Evolutionary conservation across 2,888 invertebrate species (phyloP).

Genomic region (Leucania comma): DNA sequence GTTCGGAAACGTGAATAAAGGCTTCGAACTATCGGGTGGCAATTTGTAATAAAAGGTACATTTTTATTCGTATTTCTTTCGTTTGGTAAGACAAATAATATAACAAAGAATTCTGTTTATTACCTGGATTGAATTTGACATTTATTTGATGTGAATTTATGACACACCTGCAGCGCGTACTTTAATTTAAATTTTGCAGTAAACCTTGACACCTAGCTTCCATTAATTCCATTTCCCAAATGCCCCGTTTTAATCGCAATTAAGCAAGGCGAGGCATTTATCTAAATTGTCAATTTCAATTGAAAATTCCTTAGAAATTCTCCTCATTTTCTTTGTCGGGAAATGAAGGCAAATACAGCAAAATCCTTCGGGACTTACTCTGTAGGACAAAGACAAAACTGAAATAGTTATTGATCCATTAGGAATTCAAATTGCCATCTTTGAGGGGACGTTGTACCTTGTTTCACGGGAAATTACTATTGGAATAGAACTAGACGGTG

Average conservation of each 20-base stretch:
- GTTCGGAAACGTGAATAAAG: slow-evolving; percentile 36
- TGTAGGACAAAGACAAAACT: slow-evolving; percentile 67
- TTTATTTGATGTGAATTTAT: slow-evolving; percentile 33
- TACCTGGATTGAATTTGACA: slow-evolving; percentile 1
- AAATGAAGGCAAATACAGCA: slow-evolving; percentile 70
- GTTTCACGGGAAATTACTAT: slow-evolving; percentile 51
- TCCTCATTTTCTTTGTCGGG: slow-evolving; percentile 68
- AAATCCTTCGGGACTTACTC: slow-evolving; percentile 69
- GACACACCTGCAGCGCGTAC: slow-evolving; percentile 25
- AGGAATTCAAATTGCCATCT: slow-evolving; percentile 69
- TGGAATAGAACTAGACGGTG: slow-evolving; percentile 41
- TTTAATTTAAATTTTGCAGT: slow-evolving; percentile 32
- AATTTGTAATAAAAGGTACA: slow-evolving; percentile 45
- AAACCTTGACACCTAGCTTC: slow-evolving; percentile 45
- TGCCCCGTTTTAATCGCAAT: slow-evolving; percentile 70
- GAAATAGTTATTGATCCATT: slow-evolving; percentile 71
- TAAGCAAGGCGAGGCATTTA: slow-evolving; percentile 71
- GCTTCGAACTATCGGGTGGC: slow-evolving; percentile 37
- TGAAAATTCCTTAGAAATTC: slow-evolving; percentile 74
- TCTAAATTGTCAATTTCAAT: slow-evolving; percentile 75
- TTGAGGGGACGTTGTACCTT: slow-evolving; percentile 56
- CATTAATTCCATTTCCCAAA: slow-evolving; percentile 64
- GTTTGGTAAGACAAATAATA: slow-evolving; percentile 2
- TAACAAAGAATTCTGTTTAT: slow-evolving; percentile 21
- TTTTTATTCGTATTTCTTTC: slow-evolving; percentile 14